Evolutionary conservation across 1,140 invertebrate genomes (phyloP).

Genomic region (Leptinotarsa undecemlineata): DNA sequence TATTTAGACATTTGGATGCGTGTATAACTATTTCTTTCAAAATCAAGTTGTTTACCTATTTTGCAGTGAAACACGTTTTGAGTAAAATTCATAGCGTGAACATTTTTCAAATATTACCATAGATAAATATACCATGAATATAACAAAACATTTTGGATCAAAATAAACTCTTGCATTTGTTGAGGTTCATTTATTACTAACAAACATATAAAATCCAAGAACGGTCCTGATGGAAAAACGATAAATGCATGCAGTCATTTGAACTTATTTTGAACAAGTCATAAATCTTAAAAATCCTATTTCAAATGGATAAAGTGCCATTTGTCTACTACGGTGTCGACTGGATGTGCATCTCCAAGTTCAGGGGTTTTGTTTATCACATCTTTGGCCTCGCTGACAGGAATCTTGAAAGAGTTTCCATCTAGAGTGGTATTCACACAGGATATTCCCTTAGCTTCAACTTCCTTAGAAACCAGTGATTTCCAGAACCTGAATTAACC

Average conservation of each 20-base stretch:
- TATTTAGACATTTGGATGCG: neutral
- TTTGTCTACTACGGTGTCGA: constrained; percentile 60
- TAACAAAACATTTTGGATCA: no score
- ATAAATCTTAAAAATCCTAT: neutral
- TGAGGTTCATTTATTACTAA: constrained; percentile 1
- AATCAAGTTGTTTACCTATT: no score
- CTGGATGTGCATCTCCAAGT: constrained; percentile 58
- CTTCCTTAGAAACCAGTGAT: constrained; percentile 2
- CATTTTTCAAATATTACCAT: no score
- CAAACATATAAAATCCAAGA: neutral
- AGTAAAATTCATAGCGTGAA: no score
- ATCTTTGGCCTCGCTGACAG: constrained; percentile 65
- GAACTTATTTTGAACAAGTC: no score
- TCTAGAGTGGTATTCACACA: constrained; percentile 72
- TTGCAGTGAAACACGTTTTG: no score
- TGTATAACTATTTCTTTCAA: neutral
- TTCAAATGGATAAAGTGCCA: constrained; percentile 4
- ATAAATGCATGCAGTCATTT: no score
- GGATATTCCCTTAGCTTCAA: constrained; percentile 46
- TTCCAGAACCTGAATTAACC: constrained; percentile 20
- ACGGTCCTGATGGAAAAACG: no score
- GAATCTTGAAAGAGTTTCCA: constrained; percentile 67
- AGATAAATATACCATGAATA: no score
- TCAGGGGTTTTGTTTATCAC: constrained; percentile 65
- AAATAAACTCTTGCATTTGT: no score